Conservation (phyloP, 2,888 invertebrate species). For the Drosophila ezoana region DNA sequence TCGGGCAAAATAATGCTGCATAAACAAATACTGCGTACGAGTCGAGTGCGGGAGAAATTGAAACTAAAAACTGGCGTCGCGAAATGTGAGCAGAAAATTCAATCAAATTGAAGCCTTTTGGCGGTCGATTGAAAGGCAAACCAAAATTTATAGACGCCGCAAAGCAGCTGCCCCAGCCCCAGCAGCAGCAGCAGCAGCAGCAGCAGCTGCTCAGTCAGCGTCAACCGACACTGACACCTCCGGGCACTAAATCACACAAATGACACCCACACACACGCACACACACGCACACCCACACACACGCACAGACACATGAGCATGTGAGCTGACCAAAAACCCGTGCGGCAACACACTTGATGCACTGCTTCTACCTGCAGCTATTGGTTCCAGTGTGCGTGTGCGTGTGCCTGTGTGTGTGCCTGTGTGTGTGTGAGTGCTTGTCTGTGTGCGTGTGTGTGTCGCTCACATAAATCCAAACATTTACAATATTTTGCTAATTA, state of each 20-base stretch:
- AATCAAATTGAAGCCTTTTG: constrained; percentile 54
- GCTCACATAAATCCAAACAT: constrained; percentile 63
- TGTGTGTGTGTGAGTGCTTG: constrained; percentile 1
- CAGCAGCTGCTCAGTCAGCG: constrained; percentile 20
- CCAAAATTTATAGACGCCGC: constrained; percentile 64
- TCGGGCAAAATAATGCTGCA: neutral
- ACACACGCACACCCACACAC: constrained; percentile 1
- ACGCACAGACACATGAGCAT: constrained; percentile 1
- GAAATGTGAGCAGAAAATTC: constrained; percentile 57
- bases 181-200: neutral
- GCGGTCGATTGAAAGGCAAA: constrained; percentile 73
- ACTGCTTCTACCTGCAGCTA: constrained; percentile 32
- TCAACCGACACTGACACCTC: constrained; percentile 53
- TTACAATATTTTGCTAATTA: constrained; percentile 78
- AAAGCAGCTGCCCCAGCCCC: constrained; percentile 31
- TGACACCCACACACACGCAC: constrained; percentile 42
- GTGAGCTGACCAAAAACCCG: constrained; percentile 58
- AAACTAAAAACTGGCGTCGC: constrained; percentile 14
- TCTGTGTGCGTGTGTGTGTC: constrained; percentile 20
- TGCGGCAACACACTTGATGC: constrained; percentile 53
- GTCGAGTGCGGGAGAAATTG: neutral
- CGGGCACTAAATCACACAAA: constrained; percentile 68
- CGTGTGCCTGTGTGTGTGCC: constrained; percentile 1
- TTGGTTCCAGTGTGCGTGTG: constrained; percentile 2
- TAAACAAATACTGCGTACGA: constrained; percentile 34